phyloP scores from a whole-genome alignment of 2,113 vertebrate species.

The Gnathonemus longibarbis region DNA sequence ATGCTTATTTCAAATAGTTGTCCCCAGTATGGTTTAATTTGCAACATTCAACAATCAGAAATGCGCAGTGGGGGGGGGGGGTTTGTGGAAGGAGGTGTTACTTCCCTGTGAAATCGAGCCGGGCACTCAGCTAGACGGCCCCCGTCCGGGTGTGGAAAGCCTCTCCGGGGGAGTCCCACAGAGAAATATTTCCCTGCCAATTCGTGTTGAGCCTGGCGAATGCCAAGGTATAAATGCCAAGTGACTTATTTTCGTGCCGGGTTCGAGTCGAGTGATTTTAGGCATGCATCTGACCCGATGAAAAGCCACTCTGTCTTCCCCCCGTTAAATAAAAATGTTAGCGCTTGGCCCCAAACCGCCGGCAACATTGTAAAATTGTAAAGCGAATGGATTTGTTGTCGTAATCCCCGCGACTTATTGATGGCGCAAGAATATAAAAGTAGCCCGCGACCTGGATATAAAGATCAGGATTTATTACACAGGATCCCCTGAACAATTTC shows the following conservation, averaged over 20 bases:
- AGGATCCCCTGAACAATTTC: slow-evolving; percentile 99
- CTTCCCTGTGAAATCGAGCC: not conserved
- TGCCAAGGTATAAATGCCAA: slow-evolving; percentile 30
- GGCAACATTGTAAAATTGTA: slow-evolving; percentile 72
- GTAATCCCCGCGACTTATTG: slow-evolving; percentile 85
- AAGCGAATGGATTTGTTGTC: slow-evolving; percentile 80
- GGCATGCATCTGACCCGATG: slow-evolving; percentile 27
- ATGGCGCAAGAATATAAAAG: slow-evolving; percentile 94
- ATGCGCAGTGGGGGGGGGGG: not conserved
- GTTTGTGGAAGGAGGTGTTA: not conserved
- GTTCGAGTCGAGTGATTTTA: slow-evolving; percentile 42
- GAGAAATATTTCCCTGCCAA: slow-evolving; percentile 1
- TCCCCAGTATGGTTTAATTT: not conserved
- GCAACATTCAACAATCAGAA: too few species aligned
- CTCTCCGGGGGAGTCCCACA: not conserved
- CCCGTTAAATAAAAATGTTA: slow-evolving; percentile 66
- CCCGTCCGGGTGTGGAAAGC: not conserved
- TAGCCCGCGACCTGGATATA: slow-evolving; percentile 87
- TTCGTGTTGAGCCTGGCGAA: not conserved
- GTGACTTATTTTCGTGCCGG: slow-evolving; percentile 46
- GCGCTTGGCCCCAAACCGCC: slow-evolving; percentile 67
- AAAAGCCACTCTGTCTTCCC: slow-evolving; percentile 40
- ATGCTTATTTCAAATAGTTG: not conserved
- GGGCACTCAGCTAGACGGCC: not conserved
- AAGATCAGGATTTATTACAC: slow-evolving; percentile 99